phyloP scores from a whole-genome alignment of 2,888 invertebrate species.

The Pollenia labialis region DNA sequence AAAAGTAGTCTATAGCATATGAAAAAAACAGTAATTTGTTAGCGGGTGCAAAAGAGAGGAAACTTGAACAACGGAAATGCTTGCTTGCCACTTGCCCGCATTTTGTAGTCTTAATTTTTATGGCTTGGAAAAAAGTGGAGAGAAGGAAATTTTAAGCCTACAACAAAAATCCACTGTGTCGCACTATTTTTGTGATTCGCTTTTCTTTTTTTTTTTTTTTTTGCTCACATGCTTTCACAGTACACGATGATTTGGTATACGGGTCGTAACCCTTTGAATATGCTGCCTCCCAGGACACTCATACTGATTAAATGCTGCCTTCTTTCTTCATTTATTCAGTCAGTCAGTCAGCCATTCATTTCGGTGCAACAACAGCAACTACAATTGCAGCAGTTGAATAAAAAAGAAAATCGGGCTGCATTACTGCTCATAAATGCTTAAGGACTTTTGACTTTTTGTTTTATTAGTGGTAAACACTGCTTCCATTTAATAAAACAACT shows the following conservation, averaged over 20 bases:
- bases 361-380: constrained; percentile 27
- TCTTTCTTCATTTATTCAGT: constrained; percentile 38
- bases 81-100: constrained; percentile 73
- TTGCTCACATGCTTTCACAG: constrained; percentile 47
- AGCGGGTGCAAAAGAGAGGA: constrained; percentile 35
- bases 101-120: constrained; percentile 70
- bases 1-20: constrained; percentile 45
- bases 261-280: constrained; percentile 72
- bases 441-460: constrained; percentile 83
- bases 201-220: constrained; percentile 29
- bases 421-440: constrained; percentile 80
- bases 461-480: constrained; percentile 80
- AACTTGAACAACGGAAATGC: constrained; percentile 69
- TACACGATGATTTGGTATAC: constrained; percentile 46
- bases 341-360: constrained; percentile 45
- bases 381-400: constrained; percentile 63
- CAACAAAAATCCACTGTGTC: constrained; percentile 64
- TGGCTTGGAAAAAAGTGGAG: constrained; percentile 47
- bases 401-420: constrained; percentile 67
- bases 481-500: constrained; percentile 68
- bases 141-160: constrained; percentile 64
- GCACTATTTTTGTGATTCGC: constrained; percentile 62
- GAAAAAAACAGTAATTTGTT: constrained; percentile 60
- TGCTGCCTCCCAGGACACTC: constrained; percentile 49
- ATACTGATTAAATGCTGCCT: constrained; percentile 75